These are phyloP conservation scores for Mechanitis mazaeus DNA, from an alignment of 2,888 invertebrate species.

Conservation along the genomic window DNA sequence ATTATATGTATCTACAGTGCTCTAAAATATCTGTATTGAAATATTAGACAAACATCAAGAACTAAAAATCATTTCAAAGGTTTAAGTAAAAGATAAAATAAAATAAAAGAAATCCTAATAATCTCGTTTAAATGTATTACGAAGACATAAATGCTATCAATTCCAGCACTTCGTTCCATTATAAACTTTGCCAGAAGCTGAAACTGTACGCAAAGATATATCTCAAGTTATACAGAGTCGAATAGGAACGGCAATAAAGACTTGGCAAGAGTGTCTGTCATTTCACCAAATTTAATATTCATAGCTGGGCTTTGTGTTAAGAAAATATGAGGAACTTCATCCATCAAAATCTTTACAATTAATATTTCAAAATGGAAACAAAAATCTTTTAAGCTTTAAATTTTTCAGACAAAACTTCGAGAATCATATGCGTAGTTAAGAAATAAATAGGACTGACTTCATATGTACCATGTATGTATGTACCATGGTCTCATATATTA, in stretches of 20 bases:
- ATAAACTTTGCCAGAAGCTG: conserved; percentile 22
- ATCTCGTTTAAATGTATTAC: not conserved
- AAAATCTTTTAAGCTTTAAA: too few relatives aligned
- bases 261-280: conserved; percentile 29
- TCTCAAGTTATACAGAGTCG: conserved; percentile 19
- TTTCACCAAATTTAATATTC: conserved; percentile 27
- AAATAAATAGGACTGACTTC: too few relatives aligned
- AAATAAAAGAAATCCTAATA: too few relatives aligned
- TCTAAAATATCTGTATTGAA: too few relatives aligned
- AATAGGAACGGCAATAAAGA: conserved; percentile 28
- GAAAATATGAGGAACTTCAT: not conserved
- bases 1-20: too few relatives aligned
- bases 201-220: conserved; percentile 13
- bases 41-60: too few relatives aligned
- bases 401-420: too few relatives aligned
- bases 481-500: too few relatives aligned
- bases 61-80: too few relatives aligned
- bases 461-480: too few relatives aligned
- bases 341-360: not conserved
- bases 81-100: too few relatives aligned
- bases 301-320: conserved; percentile 14
- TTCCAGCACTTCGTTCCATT: not conserved
- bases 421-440: too few relatives aligned
- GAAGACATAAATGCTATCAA: not conserved
- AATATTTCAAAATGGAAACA: not conserved